phyloP scores from a whole-genome alignment of 2,888 invertebrate genomes.

The Apomyelois bistriatella region DNA sequence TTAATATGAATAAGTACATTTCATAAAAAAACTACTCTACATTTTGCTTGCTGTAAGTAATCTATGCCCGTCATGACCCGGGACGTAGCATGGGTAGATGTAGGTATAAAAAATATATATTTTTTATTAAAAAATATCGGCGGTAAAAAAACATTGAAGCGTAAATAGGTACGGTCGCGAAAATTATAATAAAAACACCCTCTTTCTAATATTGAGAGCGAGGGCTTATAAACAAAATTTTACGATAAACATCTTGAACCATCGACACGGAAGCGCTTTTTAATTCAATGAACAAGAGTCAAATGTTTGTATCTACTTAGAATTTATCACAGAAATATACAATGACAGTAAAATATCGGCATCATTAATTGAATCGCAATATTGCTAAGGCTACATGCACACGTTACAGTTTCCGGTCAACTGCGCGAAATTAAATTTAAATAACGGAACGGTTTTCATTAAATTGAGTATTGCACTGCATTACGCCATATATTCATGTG shows the following conservation, averaged over 20 bases:
- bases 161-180: background rate
- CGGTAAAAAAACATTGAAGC: too few species aligned
- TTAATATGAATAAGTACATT: too few species aligned
- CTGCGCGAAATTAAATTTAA: conserved; percentile 5
- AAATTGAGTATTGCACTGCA: background rate
- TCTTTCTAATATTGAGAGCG: background rate
- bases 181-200: conserved; percentile 7
- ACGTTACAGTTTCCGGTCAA: conserved; percentile 5
- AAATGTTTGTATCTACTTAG: conserved; percentile 36
- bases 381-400: conserved; percentile 34
- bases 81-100: too few species aligned
- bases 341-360: conserved; percentile 64
- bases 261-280: conserved; percentile 20
- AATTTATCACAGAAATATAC: conserved; percentile 57
- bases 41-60: too few species aligned
- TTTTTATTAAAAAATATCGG: too few species aligned
- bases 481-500: background rate
- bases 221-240: conserved; percentile 4
- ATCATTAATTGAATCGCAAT: conserved; percentile 70
- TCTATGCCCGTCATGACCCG: too few species aligned
- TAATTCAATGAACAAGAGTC: conserved; percentile 32
- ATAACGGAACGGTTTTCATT: background rate
- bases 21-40: too few species aligned
- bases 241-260: conserved; percentile 11
- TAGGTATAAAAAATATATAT: too few species aligned